Percentiles rank a stretch among this genome's conserved stretches.
These are phyloP conservation scores for Esperia sulphurella DNA, from an alignment of 2,888 invertebrate genomes.

Conservation along the genomic window DNA sequence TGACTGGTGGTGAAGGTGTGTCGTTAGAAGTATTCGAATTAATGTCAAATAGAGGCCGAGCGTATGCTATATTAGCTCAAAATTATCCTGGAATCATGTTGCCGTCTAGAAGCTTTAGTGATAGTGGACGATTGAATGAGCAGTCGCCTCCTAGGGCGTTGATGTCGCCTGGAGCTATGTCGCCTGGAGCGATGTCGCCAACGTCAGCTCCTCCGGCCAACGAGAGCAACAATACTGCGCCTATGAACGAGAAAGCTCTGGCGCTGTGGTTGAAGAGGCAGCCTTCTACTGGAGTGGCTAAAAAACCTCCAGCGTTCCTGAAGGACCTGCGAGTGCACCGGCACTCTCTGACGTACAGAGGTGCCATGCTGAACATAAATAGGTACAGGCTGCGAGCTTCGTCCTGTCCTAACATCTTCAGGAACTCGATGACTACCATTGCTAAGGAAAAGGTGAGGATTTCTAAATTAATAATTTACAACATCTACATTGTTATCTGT, in stretches of 20 bases:
- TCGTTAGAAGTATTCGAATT: slow-evolving; percentile 87
- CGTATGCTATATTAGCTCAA: slow-evolving; percentile 85
- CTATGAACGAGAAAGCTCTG: slow-evolving; percentile 64
- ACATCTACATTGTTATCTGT: too few relatives aligned
- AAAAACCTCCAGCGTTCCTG: slow-evolving; percentile 83
- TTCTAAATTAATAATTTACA: too few relatives aligned
- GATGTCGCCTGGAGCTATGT: slow-evolving; percentile 42
- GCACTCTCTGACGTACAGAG: slow-evolving; percentile 89
- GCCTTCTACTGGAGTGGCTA: slow-evolving; percentile 50
- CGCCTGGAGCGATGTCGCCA: slow-evolving; percentile 49
- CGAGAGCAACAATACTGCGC: slow-evolving; percentile 31
- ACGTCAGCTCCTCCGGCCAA: slow-evolving; percentile 33
- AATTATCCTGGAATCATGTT: slow-evolving; percentile 87
- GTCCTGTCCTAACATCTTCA: slow-evolving; percentile 94
- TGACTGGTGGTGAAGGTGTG: slow-evolving; percentile 87
- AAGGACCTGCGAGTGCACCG: slow-evolving; percentile 87
- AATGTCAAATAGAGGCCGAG: slow-evolving; percentile 83
- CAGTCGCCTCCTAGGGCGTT: slow-evolving; percentile 54
- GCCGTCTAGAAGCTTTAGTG: slow-evolving; percentile 86
- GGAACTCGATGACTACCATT: slow-evolving; percentile 91
- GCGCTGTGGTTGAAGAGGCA: slow-evolving; percentile 79
- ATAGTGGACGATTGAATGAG: slow-evolving; percentile 70
- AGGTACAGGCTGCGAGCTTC: slow-evolving; percentile 89
- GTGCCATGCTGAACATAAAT: slow-evolving; percentile 91
- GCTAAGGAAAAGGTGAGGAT: slow-evolving; percentile 84